phyloP scores from a whole-genome alignment of 2,888 invertebrate species.

The Platynereis dumerilii region DNA sequence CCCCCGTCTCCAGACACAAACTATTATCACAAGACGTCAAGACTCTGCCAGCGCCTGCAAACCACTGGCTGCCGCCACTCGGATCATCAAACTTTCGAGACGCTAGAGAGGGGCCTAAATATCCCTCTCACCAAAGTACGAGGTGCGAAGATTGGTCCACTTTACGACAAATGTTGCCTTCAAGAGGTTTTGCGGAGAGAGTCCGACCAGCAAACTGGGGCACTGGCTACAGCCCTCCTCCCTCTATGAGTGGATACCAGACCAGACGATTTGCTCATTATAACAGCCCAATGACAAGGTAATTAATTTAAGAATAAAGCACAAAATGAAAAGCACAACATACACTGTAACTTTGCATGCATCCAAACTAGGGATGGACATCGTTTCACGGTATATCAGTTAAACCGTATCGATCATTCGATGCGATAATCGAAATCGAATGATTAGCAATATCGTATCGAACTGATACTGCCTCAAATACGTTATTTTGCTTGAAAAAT shows the following conservation, averaged over 20 bases:
- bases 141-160: constrained; percentile 57
- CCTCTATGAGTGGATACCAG: constrained; percentile 31
- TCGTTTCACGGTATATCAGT: too few species aligned
- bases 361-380: too few species aligned
- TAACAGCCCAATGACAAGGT: constrained; percentile 60
- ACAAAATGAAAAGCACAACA: too few species aligned
- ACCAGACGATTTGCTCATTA: constrained; percentile 46
- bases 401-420: too few species aligned
- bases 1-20: constrained; percentile 55
- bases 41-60: constrained; percentile 38
- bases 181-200: constrained; percentile 40
- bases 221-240: constrained; percentile 41
- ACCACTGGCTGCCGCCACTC: constrained; percentile 19
- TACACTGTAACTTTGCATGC: too few species aligned
- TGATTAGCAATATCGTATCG: too few species aligned
- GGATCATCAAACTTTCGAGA: constrained; percentile 11
- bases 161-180: constrained; percentile 55
- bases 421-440: too few species aligned
- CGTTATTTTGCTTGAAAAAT: too few species aligned
- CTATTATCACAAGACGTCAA: constrained; percentile 39
- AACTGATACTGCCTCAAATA: too few species aligned
- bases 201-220: constrained; percentile 54
- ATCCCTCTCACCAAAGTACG: constrained; percentile 26
- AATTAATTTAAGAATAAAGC: too few species aligned
- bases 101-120: constrained; percentile 27